Conservation (phyloP, 2,113 vertebrate genomes). For the Rhinoderma darwinii region DNA sequence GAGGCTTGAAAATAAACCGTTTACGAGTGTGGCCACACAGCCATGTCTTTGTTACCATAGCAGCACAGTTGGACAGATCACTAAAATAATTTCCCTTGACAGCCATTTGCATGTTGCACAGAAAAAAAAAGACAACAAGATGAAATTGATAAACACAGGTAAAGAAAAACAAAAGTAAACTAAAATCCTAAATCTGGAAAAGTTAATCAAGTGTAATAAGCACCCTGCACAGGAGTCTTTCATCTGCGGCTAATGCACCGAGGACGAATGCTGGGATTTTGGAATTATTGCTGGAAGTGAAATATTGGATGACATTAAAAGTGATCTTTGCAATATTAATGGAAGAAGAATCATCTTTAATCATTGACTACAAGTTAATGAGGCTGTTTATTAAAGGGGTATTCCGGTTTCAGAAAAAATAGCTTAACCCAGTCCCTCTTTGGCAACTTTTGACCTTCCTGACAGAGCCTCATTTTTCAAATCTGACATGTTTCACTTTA, state of each 20-base stretch:
- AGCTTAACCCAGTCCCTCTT: too few relatives aligned
- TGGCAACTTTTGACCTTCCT: too few relatives aligned
- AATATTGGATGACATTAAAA: constrained; percentile 25
- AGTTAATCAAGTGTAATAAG: constrained; percentile 45
- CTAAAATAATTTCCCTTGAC: constrained; percentile 57
- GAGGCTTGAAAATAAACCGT: constrained; percentile 51
- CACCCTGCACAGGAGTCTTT: background rate
- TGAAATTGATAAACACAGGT: constrained; percentile 47
- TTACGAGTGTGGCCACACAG: constrained; percentile 48
- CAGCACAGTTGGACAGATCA: constrained; percentile 55
- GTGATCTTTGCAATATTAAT: background rate
- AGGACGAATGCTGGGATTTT: constrained; percentile 1
- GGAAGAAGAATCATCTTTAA: background rate
- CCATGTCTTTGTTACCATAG: constrained; percentile 49
- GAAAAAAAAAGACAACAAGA: constrained; percentile 16
- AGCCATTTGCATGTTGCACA: constrained; percentile 52
- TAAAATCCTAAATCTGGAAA: constrained; percentile 20
- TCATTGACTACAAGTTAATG: too few relatives aligned
- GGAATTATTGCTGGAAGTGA: constrained; percentile 16
- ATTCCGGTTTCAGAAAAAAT: too few relatives aligned
- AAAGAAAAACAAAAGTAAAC: constrained; percentile 18
- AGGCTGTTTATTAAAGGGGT: too few relatives aligned
- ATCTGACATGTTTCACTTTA: too few relatives aligned
- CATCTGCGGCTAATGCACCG: background rate
- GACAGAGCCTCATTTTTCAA: too few relatives aligned